These are phyloP conservation scores for Dasypolia templi DNA, from an alignment of 2,888 invertebrate genomes.

Conservation along the genomic window DNA sequence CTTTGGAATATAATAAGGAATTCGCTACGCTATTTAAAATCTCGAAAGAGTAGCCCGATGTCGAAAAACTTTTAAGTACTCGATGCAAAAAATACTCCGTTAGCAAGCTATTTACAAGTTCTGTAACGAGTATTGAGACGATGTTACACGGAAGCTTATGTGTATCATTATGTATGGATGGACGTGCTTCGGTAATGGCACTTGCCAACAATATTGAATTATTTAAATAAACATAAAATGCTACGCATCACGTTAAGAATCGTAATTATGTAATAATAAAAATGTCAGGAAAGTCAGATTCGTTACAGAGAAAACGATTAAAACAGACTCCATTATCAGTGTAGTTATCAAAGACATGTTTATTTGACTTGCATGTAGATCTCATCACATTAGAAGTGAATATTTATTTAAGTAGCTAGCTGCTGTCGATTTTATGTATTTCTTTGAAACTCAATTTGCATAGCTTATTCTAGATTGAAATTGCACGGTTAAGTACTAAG, in stretches of 20 bases:
- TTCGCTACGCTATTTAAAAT: slow-evolving; percentile 36
- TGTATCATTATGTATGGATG: slow-evolving; percentile 52
- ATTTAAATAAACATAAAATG: slow-evolving; percentile 53
- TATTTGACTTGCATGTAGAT: slow-evolving; percentile 21
- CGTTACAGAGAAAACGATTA: slow-evolving; percentile 35
- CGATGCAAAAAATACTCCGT: slow-evolving; percentile 72
- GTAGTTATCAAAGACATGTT: slow-evolving; percentile 27
- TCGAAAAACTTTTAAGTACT: slow-evolving; percentile 66
- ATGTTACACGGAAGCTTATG: slow-evolving; percentile 71
- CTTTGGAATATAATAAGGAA: slow-evolving; percentile 15
- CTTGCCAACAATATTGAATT: slow-evolving; percentile 66
- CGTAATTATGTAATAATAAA: too few species aligned
- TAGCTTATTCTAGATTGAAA: slow-evolving; percentile 8
- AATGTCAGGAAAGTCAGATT: too few species aligned
- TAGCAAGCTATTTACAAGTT: slow-evolving; percentile 72
- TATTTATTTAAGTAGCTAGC: slow-evolving; percentile 15
- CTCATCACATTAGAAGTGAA: slow-evolving; percentile 18
- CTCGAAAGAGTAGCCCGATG: slow-evolving; percentile 47
- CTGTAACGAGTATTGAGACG: slow-evolving; percentile 64
- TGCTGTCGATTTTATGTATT: slow-evolving; percentile 25
- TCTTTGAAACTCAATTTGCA: slow-evolving; percentile 31
- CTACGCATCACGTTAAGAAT: slow-evolving; percentile 36
- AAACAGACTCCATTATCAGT: slow-evolving; percentile 23
- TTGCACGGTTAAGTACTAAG: slow-evolving; percentile 2
- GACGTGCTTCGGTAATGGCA: slow-evolving; percentile 67